Evolutionary conservation across 2,888 invertebrate genomes (phyloP).

Genomic region (Drosophila incognita): DNA sequence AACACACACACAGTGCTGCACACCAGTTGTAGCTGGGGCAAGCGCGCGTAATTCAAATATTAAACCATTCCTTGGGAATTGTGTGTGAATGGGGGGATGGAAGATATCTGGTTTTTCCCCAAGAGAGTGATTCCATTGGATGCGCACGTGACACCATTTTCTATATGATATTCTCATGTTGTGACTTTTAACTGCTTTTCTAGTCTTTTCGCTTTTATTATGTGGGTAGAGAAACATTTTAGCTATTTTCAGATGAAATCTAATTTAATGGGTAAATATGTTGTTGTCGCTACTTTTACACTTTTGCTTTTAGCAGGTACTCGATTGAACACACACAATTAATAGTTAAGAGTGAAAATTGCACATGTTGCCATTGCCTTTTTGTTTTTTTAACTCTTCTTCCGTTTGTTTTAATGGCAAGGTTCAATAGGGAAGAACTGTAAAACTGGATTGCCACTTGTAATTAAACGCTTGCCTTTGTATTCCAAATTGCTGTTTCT

Average conservation of each 20-base stretch:
- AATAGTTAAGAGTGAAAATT: conserved; percentile 39
- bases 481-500: conserved; percentile 46
- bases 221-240: conserved; percentile 15
- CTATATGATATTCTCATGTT: conserved; percentile 42
- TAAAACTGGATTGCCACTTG: conserved; percentile 68
- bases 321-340: conserved; percentile 18
- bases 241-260: conserved; percentile 65
- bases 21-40: neutral
- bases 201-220: conserved; percentile 21
- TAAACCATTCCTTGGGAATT: neutral
- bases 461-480: conserved; percentile 67
- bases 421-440: conserved; percentile 20
- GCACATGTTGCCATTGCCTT: conserved; percentile 53
- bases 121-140: conserved; percentile 47
- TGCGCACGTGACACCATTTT: conserved; percentile 71
- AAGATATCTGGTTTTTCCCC: conserved; percentile 34
- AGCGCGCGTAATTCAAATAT: conserved; percentile 39
- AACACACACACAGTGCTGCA: conserved; percentile 16
- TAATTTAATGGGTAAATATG: conserved; percentile 64
- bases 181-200: conserved; percentile 54
- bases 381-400: conserved; percentile 14
- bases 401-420: conserved; percentile 26
- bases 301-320: conserved; percentile 9
- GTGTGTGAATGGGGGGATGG: neutral
- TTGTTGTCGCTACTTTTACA: conserved; percentile 17